Conservation (phyloP, 2,888 invertebrate species). For the Diploptera punctata region DNA sequence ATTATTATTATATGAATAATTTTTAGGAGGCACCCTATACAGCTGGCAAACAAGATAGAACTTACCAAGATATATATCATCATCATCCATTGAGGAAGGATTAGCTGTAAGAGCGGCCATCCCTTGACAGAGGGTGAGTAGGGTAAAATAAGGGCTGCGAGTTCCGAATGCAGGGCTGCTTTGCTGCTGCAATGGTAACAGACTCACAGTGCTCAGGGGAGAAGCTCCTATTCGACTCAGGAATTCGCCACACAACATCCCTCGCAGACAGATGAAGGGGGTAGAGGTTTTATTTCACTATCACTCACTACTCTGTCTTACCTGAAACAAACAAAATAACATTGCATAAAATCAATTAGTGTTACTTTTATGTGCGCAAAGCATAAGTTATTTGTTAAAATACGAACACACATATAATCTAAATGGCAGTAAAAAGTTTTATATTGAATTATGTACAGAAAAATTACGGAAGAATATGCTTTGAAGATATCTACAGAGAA, state of each 20-base stretch:
- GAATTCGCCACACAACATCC: slow-evolving; percentile 61
- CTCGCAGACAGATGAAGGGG: slow-evolving; percentile 17
- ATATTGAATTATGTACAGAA: no score
- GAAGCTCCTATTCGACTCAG: slow-evolving; percentile 53
- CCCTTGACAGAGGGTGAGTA: slow-evolving; percentile 65
- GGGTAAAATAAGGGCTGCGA: slow-evolving; percentile 63
- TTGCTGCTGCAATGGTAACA: no score
- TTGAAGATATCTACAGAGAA: no score
- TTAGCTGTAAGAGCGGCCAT: slow-evolving; percentile 62
- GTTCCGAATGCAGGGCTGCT: slow-evolving; percentile 51
- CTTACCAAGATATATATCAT: slow-evolving; percentile 71
- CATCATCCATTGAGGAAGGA: slow-evolving; percentile 59
- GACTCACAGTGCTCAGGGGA: slow-evolving; percentile 51
- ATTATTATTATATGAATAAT: no score
- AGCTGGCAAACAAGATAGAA: slow-evolving; percentile 35
- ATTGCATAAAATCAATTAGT: no score
- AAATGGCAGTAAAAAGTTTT: no score
- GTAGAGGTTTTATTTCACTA: background rate
- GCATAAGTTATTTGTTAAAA: no score
- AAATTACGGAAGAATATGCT: no score
- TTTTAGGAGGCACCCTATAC: no score
- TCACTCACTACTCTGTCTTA: slow-evolving; percentile 19
- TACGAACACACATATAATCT: no score
- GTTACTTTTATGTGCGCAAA: no score
- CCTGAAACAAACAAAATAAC: slow-evolving; percentile 32